Base-by-base conservation (phyloP, 2,797 vertebrate species). In the Myotis pilosus region DNA sequence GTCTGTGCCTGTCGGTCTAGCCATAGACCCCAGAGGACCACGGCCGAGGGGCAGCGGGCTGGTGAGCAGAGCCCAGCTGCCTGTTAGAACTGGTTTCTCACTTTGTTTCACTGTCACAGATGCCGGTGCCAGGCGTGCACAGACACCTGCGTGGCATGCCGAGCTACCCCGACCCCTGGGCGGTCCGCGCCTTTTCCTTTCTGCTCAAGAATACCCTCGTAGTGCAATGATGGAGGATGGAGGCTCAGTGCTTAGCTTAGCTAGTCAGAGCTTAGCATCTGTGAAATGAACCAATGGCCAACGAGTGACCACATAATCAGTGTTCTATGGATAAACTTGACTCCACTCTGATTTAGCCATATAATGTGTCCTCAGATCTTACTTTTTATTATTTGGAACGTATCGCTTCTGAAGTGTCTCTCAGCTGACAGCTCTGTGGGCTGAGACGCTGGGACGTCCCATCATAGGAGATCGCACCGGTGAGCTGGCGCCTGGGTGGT, bases 321-420 rank as follows among this genome's bases (percentile, higher is more conserved):
- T 38, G 41, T 36, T 62, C 49, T 36, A 8, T 22, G 19, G 44
- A 30, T 36, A 84, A 81, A 64, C 47, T 55, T 3, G 16, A 94
- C 44, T 78, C 60, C 33, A 30, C 9, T 47, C 41, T 36, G 53
- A 66, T 71, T 53, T 75, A 72, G 53, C 49, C 60, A 69, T 71
- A 6, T 41, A 28, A 38, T 33, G 90, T 72, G 23, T 93, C 87
- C 79, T 30, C 6, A 82, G 53, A 86, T 17, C 89, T 90, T 44
- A 55, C 28, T 38, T 92, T 92, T 64, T 64, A 55, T 84, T 38
- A 53, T 91, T 69, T 75, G 64, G 33, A 60, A n/a, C 17, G 36
- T 23, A 71, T 44, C 33, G 5, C 30, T 89, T 96, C 74, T 66
- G 57, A 80, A 79, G 69, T 15, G 33, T 9, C 82, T 92, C 22